Evolutionary conservation across 2,797 vertebrate genomes (phyloP).

Genomic region (Siniperca scherzeri): DNA sequence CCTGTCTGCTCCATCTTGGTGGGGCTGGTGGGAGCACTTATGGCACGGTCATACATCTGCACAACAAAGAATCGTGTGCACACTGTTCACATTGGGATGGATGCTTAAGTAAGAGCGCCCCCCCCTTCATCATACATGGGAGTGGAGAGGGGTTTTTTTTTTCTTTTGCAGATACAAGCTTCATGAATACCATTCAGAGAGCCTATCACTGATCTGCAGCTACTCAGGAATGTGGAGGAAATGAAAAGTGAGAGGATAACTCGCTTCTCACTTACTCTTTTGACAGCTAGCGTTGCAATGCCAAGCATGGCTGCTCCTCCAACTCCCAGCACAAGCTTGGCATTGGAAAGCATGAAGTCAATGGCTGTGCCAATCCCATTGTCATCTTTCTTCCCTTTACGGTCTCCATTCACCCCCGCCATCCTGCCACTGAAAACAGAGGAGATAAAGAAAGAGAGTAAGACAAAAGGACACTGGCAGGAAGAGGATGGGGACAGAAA

Average conservation of each 20-base stretch:
- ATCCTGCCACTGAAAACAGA: constrained; percentile 77
- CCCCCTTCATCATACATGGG: neutral
- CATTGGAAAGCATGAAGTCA: constrained; percentile 97
- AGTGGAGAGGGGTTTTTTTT: neutral
- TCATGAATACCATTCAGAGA: no score
- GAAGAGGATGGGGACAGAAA: neutral
- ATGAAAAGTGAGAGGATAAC: neutral
- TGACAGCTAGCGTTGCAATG: constrained; percentile 96
- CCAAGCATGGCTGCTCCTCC: constrained; percentile 98
- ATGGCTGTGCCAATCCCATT: constrained; percentile 96
- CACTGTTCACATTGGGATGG: neutral
- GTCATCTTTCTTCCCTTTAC: constrained; percentile 95
- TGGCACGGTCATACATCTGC: constrained; percentile 97
- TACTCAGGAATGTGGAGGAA: neutral
- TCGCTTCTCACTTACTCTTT: constrained; percentile 88
- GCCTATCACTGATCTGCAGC: no score
- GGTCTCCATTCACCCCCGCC: constrained; percentile 93
- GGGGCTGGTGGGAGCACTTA: constrained; percentile 96
- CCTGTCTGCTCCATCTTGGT: constrained; percentile 91
- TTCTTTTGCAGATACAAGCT: no score
- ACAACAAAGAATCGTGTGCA: constrained; percentile 3
- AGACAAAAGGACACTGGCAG: neutral
- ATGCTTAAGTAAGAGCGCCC: neutral
- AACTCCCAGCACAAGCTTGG: constrained; percentile 96
- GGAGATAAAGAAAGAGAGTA: neutral